Conservation (phyloP, 1,140 invertebrate species). For the Microplitis demolitor region DNA sequence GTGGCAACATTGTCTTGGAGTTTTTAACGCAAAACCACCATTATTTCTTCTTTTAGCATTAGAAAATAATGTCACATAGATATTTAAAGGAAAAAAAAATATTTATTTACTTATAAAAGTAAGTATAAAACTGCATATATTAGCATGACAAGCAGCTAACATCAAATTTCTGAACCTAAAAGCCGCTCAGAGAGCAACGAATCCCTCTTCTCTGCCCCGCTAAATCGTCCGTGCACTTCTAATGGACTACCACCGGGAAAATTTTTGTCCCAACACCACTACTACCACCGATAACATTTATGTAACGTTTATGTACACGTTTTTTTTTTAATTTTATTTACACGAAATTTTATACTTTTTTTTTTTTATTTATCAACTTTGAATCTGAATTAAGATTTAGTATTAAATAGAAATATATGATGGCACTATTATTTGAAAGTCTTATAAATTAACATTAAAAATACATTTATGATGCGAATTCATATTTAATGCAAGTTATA, state of each 20-base stretch:
- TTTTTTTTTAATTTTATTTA: constrained; percentile 19
- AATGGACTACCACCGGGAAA: constrained; percentile 52
- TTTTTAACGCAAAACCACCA: neutral
- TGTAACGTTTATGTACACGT: constrained; percentile 16
- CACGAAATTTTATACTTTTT: neutral
- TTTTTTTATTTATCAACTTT: neutral
- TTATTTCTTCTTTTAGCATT: neutral
- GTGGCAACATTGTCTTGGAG: neutral
- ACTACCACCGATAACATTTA: neutral
- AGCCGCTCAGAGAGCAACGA: constrained; percentile 42
- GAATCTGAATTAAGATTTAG: neutral
- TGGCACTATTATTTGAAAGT: neutral
- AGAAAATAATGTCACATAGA: neutral
- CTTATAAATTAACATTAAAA: too few relatives aligned
- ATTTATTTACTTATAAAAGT: neutral
- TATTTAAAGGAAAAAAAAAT: neutral
- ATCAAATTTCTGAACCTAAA: constrained; percentile 59
- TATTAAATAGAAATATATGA: neutral
- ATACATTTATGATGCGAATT: too few relatives aligned
- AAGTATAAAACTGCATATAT: constrained; percentile 42
- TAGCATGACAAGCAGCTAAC: constrained; percentile 58
- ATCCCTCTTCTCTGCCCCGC: constrained; percentile 35
- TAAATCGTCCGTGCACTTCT: constrained; percentile 59
- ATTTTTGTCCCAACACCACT: constrained; percentile 41
- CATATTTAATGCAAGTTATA: too few relatives aligned